Percentiles rank a stretch among this genome's conserved stretches.
These are phyloP conservation scores for Dascyllus trimaculatus DNA, from an alignment of 2,113 vertebrate species.

Conservation along the genomic window DNA sequence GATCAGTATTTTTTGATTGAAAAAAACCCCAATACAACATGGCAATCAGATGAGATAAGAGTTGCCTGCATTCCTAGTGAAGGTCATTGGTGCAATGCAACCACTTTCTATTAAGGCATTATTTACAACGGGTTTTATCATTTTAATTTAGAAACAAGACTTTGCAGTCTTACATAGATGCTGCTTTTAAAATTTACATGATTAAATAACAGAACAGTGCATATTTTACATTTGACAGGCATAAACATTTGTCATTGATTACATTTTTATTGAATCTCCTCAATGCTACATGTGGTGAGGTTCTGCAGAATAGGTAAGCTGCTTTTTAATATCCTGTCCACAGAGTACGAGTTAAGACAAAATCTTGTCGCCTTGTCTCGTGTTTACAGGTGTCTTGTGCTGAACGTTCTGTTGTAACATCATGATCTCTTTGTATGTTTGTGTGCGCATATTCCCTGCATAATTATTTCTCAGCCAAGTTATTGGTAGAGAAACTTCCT, in stretches of 20 bases:
- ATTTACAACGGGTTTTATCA: neutral
- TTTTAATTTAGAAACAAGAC: neutral
- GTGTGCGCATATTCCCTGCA: neutral
- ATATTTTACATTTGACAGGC: neutral
- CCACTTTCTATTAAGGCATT: no score
- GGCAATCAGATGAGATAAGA: no score
- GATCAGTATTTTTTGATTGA: no score
- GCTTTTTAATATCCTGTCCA: neutral
- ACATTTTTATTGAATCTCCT: conserved; percentile 30
- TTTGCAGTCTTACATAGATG: neutral
- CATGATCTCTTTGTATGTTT: neutral
- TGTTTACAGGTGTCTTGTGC: conserved; percentile 15
- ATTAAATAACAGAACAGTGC: neutral
- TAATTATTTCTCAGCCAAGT: neutral
- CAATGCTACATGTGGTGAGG: conserved; percentile 46
- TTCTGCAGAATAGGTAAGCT: conserved; percentile 52
- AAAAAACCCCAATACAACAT: no score
- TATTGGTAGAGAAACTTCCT: conserved; percentile 5
- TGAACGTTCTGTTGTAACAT: neutral
- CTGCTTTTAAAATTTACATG: no score
- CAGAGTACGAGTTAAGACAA: conserved; percentile 9
- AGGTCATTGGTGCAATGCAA: no score
- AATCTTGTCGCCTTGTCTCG: conserved; percentile 6
- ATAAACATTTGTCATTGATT: conserved; percentile 21
- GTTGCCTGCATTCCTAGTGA: no score